Conservation (phyloP, 2,888 invertebrate species). For the Venusia cambrica region DNA sequence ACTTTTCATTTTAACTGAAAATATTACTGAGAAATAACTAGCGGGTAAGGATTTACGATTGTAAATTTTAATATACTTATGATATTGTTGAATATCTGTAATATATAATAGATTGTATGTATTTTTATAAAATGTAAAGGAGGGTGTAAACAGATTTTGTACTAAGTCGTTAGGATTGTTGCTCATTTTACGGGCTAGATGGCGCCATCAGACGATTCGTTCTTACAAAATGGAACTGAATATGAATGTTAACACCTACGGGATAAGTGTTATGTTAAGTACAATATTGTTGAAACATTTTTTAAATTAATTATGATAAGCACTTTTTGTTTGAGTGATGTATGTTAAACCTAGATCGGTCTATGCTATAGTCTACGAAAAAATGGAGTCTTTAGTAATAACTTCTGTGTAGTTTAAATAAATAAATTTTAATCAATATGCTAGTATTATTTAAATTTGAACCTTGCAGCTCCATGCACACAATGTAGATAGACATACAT, state of each 20-base stretch:
- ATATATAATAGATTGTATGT: constrained; percentile 60
- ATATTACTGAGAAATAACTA: constrained; percentile 49
- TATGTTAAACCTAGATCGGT: constrained; percentile 62
- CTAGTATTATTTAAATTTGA: constrained; percentile 38
- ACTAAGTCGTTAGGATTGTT: constrained; percentile 45
- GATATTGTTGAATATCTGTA: constrained; percentile 75
- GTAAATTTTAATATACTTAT: constrained; percentile 73
- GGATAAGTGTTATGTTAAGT: constrained; percentile 68
- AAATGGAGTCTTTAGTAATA: constrained; percentile 61
- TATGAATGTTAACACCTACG: constrained; percentile 53
- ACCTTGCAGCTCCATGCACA: constrained; percentile 6
- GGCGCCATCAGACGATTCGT: constrained; percentile 31
- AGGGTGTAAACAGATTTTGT: constrained; percentile 46
- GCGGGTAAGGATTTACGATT: constrained; percentile 61
- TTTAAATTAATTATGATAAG: constrained; percentile 60
- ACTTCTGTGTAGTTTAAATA: constrained; percentile 74
- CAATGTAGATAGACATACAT: too few relatives aligned
- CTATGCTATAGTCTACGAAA: constrained; percentile 47
- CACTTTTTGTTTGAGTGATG: constrained; percentile 70
- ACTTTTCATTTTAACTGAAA: constrained; percentile 37
- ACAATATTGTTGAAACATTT: constrained; percentile 74
- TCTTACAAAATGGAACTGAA: constrained; percentile 32
- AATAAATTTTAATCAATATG: constrained; percentile 60
- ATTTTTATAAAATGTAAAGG: constrained; percentile 65
- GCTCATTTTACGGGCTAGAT: constrained; percentile 26